Conservation (phyloP, 2,113 vertebrate species). For the Ramphastos sulfuratus region DNA sequence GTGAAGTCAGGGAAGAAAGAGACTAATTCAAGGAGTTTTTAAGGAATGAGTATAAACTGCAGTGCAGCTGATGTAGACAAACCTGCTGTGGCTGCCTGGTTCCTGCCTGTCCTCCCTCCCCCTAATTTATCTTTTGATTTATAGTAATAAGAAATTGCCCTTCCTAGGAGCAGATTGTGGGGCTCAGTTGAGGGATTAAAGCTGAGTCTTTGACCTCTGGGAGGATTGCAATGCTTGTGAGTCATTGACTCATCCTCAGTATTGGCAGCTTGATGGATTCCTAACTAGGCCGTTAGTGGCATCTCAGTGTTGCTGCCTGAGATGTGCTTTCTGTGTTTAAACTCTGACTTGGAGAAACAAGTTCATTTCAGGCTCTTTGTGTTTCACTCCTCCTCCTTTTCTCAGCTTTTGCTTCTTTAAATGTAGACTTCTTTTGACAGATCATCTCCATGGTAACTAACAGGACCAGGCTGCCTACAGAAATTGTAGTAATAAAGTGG, state of each 20-base stretch:
- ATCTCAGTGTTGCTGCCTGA: not conserved
- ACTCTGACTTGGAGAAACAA: slow-evolving; percentile 60
- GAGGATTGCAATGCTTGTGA: not conserved
- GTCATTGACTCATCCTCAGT: slow-evolving; percentile 22
- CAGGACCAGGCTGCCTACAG: slow-evolving; percentile 44
- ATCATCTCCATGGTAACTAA: slow-evolving; percentile 67
- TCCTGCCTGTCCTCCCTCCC: not conserved
- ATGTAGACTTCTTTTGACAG: slow-evolving; percentile 52
- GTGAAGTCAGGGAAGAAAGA: not conserved
- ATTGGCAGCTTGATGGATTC: slow-evolving; percentile 58
- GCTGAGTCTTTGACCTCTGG: not conserved
- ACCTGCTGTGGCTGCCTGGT: not conserved
- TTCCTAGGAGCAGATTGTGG: not conserved
- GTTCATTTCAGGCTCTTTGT: slow-evolving; percentile 65
- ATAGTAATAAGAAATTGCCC: not conserved
- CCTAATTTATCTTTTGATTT: not conserved
- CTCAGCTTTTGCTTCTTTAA: slow-evolving; percentile 58
- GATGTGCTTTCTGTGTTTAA: slow-evolving; percentile 42
- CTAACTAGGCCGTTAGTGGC: slow-evolving; percentile 21
- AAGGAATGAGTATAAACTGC: not conserved
- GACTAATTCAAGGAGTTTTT: not conserved
- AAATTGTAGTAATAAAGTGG: slow-evolving; percentile 69
- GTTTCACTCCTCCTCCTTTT: slow-evolving; percentile 55
- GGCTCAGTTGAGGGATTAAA: slow-evolving; percentile 4
- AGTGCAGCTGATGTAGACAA: not conserved